These are phyloP conservation scores for Caenorhabditis imperialis DNA, from an alignment of 2,888 invertebrate species.

Conservation along the genomic window DNA sequence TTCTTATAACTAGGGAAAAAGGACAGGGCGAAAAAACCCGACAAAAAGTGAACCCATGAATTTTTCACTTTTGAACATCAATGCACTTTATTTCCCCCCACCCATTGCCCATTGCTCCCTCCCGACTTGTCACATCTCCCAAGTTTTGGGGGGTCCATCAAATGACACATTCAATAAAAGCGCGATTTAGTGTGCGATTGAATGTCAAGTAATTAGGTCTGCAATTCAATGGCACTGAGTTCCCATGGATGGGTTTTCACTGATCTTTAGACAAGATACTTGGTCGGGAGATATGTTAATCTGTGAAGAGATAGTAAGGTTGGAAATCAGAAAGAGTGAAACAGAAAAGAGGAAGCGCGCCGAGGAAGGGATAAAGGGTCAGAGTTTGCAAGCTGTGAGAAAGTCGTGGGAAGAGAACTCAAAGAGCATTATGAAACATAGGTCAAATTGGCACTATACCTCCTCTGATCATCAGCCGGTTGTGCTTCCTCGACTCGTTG, in stretches of 20 bases:
- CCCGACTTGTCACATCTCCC: conserved; percentile 6
- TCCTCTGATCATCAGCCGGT: conserved; percentile 52
- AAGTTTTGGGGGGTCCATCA: conserved; percentile 35
- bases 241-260: too few relatives aligned
- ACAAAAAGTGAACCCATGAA: conserved; percentile 25
- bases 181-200: conserved; percentile 42
- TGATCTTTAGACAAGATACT: conserved; percentile 10
- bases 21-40: conserved; percentile 4
- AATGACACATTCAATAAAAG: conserved; percentile 55
- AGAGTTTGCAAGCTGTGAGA: conserved; percentile 41
- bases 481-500: conserved; percentile 30
- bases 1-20: too few relatives aligned
- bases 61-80: conserved; percentile 49
- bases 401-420: conserved; percentile 9
- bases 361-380: not conserved
- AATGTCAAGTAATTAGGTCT: conserved; percentile 39
- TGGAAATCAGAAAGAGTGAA: conserved; percentile 4
- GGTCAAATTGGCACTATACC: conserved; percentile 12
- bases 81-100: conserved; percentile 29
- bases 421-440: too few relatives aligned
- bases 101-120: not conserved
- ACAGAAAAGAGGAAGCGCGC: conserved; percentile 1
- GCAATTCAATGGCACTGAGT: too few relatives aligned
- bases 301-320: not conserved
- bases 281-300: conserved; percentile 8